Evolutionary conservation across 2,888 invertebrate species (phyloP), one percentile per base, ranked within the genome.

Genomic region (Sabatieria punctata): DNA sequence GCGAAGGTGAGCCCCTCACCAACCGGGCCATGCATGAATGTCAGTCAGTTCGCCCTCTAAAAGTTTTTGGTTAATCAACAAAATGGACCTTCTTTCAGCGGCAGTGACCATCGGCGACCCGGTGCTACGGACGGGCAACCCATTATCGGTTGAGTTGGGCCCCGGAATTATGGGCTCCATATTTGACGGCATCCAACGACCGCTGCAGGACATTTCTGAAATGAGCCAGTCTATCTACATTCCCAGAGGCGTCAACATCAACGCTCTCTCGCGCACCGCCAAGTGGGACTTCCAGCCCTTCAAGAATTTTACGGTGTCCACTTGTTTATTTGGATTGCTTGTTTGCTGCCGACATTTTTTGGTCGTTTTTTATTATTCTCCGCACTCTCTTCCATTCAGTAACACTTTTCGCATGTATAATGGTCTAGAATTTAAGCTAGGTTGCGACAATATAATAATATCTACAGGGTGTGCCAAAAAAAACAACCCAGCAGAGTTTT

Each of bases 91-190:
- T 19, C n/a, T 49, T 64, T 51, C 48, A 57, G 93, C 95, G 43
- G 97, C 95, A 59, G 95, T 99, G 38, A 97, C 97, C 3, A 95
- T 99, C 13, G 97, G 97, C 26, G 97, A 99, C 73, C 97, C 97
- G 45, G 95, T 99, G 21, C 74, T 97, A 56, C 77, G 95, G 61
- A 99, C 97, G 0, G 97, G 97, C 56, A 99, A 97, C 71, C 97
- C 97, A 0, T 73, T 99, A 46, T 99, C 97, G 4, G 97, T 99
- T 35, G 97, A 99, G 69, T 74, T 99, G 48, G 97, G 97, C 6
- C 97, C 97, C 43, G 95, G 95, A 43, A 99, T 99, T 70, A 80
- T 99, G 77, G 89, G 88, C 55, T 89, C 88, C 68, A 99, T 99
- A 73, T 99, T 95, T 73, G 97, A 99, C 73, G 97, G 97, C 74